Percentiles rank a stretch among this genome's conserved stretches.
phyloP scores from a whole-genome alignment of 1,140 invertebrate species.

The Drosophila funebris region DNA sequence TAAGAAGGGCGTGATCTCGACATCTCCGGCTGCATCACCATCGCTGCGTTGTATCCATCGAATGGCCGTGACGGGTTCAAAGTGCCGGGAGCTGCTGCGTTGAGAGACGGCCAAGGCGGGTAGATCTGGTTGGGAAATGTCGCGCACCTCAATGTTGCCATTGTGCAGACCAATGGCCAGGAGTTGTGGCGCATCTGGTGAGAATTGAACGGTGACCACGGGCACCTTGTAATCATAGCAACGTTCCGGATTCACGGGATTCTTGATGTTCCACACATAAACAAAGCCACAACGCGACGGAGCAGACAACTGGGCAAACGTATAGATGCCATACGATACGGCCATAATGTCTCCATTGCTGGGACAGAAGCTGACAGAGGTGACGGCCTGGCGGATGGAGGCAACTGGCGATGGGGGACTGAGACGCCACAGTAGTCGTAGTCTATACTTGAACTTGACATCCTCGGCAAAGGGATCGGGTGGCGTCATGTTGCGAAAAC shows the following conservation, averaged over 20 bases:
- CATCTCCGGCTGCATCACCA: constrained; percentile 76
- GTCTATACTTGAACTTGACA: constrained; percentile 87
- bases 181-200: constrained; percentile 88
- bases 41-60: constrained; percentile 84
- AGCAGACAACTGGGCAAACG: constrained; percentile 22
- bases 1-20: constrained; percentile 83
- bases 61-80: constrained; percentile 88
- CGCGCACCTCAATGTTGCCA: constrained; percentile 90
- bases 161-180: constrained; percentile 92
- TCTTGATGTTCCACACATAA: constrained; percentile 93
- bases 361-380: constrained; percentile 87
- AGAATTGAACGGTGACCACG: constrained; percentile 90
- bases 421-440: constrained; percentile 88
- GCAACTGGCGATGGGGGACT: constrained; percentile 35
- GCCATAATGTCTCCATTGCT: constrained; percentile 88
- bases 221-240: constrained; percentile 88
- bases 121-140: constrained; percentile 85
- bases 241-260: constrained; percentile 92
- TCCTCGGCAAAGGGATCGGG: constrained; percentile 86
- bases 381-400: constrained; percentile 83
- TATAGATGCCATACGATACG: constrained; percentile 88
- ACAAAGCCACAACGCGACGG: constrained; percentile 78
- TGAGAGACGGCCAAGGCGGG: constrained; percentile 85
- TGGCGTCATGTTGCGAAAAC: constrained; percentile 87
- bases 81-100: constrained; percentile 85